These are phyloP conservation scores for Teleopsis dalmanni DNA, from an alignment of 1,140 invertebrate genomes.

Conservation along the genomic window DNA sequence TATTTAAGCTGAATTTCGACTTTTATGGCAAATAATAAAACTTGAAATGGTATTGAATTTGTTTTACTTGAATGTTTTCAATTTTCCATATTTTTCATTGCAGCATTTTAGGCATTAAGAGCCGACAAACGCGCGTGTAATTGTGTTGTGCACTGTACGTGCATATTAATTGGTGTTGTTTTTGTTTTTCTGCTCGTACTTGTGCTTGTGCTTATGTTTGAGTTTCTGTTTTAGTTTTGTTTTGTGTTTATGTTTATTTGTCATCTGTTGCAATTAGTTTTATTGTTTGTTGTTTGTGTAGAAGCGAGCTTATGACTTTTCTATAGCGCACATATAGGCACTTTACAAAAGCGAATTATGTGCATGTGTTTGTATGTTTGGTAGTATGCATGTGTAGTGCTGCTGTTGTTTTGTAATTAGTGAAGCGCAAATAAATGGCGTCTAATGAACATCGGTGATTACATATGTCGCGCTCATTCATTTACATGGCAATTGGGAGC, in stretches of 20 bases:
- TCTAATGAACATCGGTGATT: conserved; percentile 29
- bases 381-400: neutral
- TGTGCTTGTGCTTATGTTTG: too few relatives aligned
- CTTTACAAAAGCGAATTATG: neutral
- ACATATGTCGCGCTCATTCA: conserved; percentile 28
- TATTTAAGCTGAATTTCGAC: too few relatives aligned
- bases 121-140: too few relatives aligned
- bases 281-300: conserved; percentile 6
- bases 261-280: conserved; percentile 7
- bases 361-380: conserved; percentile 4
- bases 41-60: too few relatives aligned
- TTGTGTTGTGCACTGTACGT: too few relatives aligned
- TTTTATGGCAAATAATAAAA: too few relatives aligned
- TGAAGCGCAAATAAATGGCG: conserved; percentile 35
- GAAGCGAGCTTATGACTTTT: neutral
- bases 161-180: too few relatives aligned
- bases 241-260: conserved; percentile 2
- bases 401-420: conserved; percentile 24
- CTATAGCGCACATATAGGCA: neutral
- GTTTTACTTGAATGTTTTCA: too few relatives aligned
- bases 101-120: too few relatives aligned
- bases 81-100: too few relatives aligned
- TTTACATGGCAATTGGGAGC: too few relatives aligned
- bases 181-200: neutral
- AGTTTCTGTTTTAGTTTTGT: too few relatives aligned